Percentiles rank a stretch among this genome's conserved stretches.
phyloP scores from a whole-genome alignment of 2,888 invertebrate genomes.

The Dastarcus helophoroides region DNA sequence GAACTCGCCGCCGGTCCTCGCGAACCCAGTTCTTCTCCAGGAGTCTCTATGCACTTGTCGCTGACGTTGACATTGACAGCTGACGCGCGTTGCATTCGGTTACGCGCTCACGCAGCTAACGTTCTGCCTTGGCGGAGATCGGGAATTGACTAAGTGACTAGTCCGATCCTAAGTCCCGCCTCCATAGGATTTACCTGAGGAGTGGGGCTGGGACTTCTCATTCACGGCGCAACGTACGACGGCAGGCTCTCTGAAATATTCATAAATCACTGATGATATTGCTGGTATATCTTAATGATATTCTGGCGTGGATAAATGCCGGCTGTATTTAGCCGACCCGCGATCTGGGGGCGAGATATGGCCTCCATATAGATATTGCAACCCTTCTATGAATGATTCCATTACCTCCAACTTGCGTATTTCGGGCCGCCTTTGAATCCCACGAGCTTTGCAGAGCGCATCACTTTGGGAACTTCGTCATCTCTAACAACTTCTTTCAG shows the following conservation, averaged over 20 bases:
- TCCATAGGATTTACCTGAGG: constrained; percentile 32
- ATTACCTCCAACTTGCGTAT: too few relatives aligned
- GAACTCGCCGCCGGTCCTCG: neutral
- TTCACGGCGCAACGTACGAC: constrained; percentile 32
- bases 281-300: constrained; percentile 23
- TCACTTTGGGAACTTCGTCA: too few relatives aligned
- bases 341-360: neutral
- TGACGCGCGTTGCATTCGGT: constrained; percentile 4
- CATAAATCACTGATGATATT: constrained; percentile 35
- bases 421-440: too few relatives aligned
- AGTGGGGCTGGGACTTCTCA: constrained; percentile 32
- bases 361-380: neutral
- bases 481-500: too few relatives aligned
- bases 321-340: constrained; percentile 3
- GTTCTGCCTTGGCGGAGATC: constrained; percentile 23
- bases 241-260: constrained; percentile 25
- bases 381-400: too few relatives aligned
- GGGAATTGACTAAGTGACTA: constrained; percentile 37
- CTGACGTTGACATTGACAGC: neutral
- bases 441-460: too few relatives aligned
- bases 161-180: constrained; percentile 35
- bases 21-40: constrained; percentile 2
- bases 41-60: neutral
- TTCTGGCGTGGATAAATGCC: constrained; percentile 22
- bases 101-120: constrained; percentile 5